Conservation (phyloP, 2,797 vertebrate genomes). For the Toxotes lorentzi region DNA sequence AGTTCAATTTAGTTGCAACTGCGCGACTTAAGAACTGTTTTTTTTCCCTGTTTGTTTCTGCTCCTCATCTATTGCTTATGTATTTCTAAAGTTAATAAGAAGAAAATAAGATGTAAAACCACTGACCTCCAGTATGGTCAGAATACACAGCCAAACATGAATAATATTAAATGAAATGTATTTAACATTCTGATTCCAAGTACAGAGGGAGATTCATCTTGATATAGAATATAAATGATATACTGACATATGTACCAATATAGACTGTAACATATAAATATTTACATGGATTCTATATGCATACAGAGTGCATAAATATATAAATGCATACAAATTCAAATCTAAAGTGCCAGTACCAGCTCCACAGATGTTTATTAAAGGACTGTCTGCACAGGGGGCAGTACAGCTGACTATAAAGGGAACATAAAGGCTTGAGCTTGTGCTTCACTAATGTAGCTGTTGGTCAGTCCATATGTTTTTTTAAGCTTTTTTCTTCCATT, state of each 20-base stretch:
- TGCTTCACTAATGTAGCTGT: neutral
- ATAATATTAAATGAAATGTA: neutral
- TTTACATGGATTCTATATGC: neutral
- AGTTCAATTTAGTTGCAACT: conserved; percentile 3
- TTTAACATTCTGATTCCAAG: neutral
- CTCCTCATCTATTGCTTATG: neutral
- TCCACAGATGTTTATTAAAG: neutral
- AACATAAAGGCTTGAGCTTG: neutral
- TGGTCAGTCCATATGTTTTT: neutral
- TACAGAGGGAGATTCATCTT: neutral
- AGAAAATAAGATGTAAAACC: neutral
- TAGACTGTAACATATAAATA: neutral
- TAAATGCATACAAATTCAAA: neutral
- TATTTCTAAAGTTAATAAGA: neutral
- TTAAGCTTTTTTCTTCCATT: neutral
- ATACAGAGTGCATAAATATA: neutral
- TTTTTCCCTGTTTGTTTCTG: neutral
- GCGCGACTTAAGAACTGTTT: neutral
- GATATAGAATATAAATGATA: no score
- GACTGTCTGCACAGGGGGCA: neutral
- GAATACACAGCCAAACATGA: neutral
- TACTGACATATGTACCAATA: neutral
- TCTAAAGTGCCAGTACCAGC: neutral
- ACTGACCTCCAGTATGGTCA: neutral
- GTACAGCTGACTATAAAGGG: neutral